Evolutionary conservation across 2,888 invertebrate species (phyloP).

Genomic region (Mellilla xanthometata): DNA sequence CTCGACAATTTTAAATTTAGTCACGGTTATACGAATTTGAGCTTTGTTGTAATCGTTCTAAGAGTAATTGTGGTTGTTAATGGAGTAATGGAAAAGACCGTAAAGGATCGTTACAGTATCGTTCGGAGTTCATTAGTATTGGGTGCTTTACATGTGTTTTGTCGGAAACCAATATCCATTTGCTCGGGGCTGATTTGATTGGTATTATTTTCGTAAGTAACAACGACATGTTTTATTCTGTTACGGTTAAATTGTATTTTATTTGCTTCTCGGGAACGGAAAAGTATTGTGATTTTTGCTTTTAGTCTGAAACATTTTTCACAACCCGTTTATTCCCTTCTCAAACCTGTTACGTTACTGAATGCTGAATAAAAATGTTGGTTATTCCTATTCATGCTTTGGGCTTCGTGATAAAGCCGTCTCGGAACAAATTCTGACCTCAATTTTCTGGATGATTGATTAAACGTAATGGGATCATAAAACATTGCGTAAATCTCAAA

Average conservation of each 20-base stretch:
- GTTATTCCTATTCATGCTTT: too few species aligned
- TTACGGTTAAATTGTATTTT: constrained; percentile 3
- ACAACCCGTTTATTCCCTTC: neutral
- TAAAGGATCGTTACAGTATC: constrained; percentile 35
- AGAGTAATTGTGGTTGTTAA: constrained; percentile 24
- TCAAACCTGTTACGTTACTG: too few species aligned
- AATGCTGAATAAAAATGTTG: too few species aligned
- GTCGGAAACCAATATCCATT: constrained; percentile 73
- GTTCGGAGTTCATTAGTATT: constrained; percentile 53
- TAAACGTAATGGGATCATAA: constrained; percentile 32
- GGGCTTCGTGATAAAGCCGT: constrained; percentile 1
- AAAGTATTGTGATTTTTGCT: too few species aligned
- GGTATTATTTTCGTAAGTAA: constrained; percentile 57
- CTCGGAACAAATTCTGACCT: constrained; percentile 28
- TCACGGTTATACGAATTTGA: constrained; percentile 17
- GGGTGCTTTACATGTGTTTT: constrained; percentile 72
- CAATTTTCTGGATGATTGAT: constrained; percentile 25
- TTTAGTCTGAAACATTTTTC: neutral
- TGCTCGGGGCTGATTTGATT: constrained; percentile 68
- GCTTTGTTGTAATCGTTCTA: constrained; percentile 24
- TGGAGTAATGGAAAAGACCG: constrained; percentile 17
- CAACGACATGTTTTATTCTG: constrained; percentile 28
- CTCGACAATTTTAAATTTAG: constrained; percentile 20
- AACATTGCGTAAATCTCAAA: constrained; percentile 43
- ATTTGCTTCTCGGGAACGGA: neutral